phyloP scores from a whole-genome alignment of 64 coral and sea anemone genomes.

The Dendronephthya gigantea region DNA sequence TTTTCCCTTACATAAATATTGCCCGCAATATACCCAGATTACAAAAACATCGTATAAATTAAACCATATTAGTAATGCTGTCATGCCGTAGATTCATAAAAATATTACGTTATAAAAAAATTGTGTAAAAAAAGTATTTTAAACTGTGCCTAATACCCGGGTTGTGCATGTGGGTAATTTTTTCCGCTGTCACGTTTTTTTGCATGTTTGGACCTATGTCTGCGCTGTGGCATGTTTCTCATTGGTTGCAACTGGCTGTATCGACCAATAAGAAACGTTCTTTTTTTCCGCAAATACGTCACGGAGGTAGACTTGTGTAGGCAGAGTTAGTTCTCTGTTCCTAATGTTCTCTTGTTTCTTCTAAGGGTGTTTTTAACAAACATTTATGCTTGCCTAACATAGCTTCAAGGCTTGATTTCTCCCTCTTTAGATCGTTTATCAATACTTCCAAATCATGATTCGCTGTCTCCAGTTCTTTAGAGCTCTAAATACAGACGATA shows the following conservation, averaged over 20 bases:
- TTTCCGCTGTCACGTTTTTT: too few species aligned
- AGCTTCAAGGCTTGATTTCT: constrained; percentile 77
- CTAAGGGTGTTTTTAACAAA: background rate
- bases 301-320: too few species aligned
- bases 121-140: background rate
- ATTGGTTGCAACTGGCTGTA: too few species aligned
- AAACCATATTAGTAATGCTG: background rate
- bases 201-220: too few species aligned
- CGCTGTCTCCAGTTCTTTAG: constrained; percentile 68
- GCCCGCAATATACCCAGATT: background rate
- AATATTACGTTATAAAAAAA: background rate
- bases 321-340: background rate
- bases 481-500: constrained; percentile 27
- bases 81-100: background rate
- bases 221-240: too few species aligned
- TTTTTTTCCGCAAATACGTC: too few species aligned
- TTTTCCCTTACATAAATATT: background rate
- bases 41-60: background rate
- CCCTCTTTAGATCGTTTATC: constrained; percentile 72
- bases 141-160: background rate
- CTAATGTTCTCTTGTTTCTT: background rate
- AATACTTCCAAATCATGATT: constrained; percentile 70
- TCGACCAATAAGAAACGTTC: too few species aligned
- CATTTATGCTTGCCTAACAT: constrained; percentile 91
- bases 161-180: too few species aligned